Evolutionary conservation across 2,797 vertebrate species (phyloP).

Genomic region (Vultur gryphus): DNA sequence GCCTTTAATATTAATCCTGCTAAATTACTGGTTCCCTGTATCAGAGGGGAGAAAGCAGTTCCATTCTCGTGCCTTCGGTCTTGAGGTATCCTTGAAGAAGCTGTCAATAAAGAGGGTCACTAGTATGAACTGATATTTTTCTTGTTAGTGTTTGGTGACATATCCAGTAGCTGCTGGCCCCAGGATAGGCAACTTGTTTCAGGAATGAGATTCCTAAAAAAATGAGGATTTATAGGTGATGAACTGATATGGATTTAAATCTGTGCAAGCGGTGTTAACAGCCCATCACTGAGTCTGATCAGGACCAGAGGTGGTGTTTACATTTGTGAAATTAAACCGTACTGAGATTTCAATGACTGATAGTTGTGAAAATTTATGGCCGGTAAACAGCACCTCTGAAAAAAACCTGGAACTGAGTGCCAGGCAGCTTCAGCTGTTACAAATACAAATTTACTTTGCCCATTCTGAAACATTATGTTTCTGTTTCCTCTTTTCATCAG

Average conservation of each 20-base stretch:
- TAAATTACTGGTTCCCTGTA: neutral
- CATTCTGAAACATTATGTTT: neutral
- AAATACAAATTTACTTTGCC: neutral
- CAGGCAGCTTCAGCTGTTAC: neutral
- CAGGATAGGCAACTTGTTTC: neutral
- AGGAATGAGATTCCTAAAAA: neutral
- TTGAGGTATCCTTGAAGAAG: neutral
- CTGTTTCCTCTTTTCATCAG: neutral
- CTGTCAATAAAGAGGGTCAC: neutral
- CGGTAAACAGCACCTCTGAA: neutral
- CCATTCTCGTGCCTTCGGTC: neutral
- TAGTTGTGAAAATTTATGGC: neutral
- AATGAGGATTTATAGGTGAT: neutral
- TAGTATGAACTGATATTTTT: neutral
- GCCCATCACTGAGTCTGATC: neutral
- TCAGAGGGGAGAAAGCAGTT: neutral
- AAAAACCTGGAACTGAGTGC: neutral
- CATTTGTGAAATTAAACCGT: neutral
- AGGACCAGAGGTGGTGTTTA: neutral
- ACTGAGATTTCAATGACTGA: neutral
- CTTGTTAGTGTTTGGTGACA: neutral
- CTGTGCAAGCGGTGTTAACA: neutral
- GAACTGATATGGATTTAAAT: neutral
- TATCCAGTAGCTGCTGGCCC: neutral
- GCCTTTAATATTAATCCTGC: neutral